Evolutionary conservation across 2,113 vertebrate species (phyloP), one percentile per base, ranked within the genome.

Genomic region (Oriolus oriolus): DNA sequence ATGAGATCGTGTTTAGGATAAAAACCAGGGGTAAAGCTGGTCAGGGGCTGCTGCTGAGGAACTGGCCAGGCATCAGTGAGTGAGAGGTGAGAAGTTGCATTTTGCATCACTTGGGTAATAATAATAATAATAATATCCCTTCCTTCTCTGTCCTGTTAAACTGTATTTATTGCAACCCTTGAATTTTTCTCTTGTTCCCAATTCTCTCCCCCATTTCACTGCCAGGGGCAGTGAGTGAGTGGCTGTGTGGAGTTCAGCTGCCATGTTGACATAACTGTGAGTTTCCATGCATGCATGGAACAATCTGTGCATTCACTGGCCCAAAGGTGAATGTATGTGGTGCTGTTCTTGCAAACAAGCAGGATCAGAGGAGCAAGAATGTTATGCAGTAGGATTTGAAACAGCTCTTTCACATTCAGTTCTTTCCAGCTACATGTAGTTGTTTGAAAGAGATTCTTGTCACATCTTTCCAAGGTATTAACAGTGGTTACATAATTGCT

Each of bases 241-340:
- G 69, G 33, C 44, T 68, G n/a, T 45, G 17, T 45, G 39, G 19
- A 45, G 24, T n/a, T 60, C n/a, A 75, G 45, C 52, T 74, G 44
- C 68, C 9, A 2, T 19, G 28, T 16, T 35, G n/a, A 52, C 16
- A 8, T 9, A 6, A 16, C 41, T 60, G 11, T 22, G 59, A n/a
- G 26, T 49, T 49, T 81, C n/a, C 33, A 2, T 28, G 11, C 14
- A 4, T 3, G 15, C 42, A 33, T 50, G 41, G 22, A 66, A 20
- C 22, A 18, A 11, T 44, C 57, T 73, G 0, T 3, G 5, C 15
- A 9, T 41, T 16, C 2, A 0, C 15, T 23, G 56, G 27, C 52
- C 22, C 1, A 10, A 35, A 77, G 20, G 18, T 24, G 42, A 53
- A 49, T 11, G 47, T 9, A 5, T 76, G 61, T 89, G 64, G 14